Conservation (phyloP, 1,140 invertebrate species). For the Hesperophylax magnus region DNA sequence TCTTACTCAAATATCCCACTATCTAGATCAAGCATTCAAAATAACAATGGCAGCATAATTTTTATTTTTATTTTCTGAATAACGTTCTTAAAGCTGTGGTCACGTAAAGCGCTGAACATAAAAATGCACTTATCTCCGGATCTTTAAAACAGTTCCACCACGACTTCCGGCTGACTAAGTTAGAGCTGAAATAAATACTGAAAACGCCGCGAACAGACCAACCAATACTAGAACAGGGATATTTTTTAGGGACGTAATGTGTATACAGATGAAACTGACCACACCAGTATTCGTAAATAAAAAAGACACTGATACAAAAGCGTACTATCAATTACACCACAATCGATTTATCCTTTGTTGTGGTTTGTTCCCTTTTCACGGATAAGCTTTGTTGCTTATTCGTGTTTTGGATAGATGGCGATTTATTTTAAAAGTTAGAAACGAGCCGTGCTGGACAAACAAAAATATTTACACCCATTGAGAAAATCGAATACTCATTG, state of each 20-base stretch:
- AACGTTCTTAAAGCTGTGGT: neutral
- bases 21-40: no score
- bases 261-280: constrained; percentile 1
- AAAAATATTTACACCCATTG: constrained; percentile 30
- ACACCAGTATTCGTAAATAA: neutral
- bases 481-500: neutral
- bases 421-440: neutral
- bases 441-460: constrained; percentile 7
- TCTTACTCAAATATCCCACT: no score
- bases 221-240: neutral
- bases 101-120: constrained; percentile 13
- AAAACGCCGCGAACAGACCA: neutral
- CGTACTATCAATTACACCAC: neutral
- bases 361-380: neutral
- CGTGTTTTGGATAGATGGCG: neutral
- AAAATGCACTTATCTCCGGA: constrained; percentile 41
- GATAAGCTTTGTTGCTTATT: neutral
- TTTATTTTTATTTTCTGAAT: neutral
- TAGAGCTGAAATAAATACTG: constrained; percentile 21
- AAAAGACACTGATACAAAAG: neutral
- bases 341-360: neutral
- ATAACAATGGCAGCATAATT: neutral
- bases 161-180: constrained; percentile 21
- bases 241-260: constrained; percentile 26
- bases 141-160: constrained; percentile 13